Evolutionary conservation across 2,888 invertebrate species (phyloP).

Genomic region (Empis stercorea): DNA sequence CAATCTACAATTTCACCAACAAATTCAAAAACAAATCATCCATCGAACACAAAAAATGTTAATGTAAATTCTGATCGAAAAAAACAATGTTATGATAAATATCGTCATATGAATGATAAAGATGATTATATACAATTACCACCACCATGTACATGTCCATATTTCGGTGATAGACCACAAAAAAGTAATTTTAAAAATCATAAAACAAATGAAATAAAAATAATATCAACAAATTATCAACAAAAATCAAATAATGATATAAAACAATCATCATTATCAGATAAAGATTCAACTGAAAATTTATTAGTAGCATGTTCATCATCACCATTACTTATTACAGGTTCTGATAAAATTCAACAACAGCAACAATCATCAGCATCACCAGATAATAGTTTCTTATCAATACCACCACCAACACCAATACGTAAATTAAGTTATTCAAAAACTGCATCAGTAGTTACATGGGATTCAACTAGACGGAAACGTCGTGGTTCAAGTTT

Average conservation of each 20-base stretch:
- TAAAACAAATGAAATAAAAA: conserved; percentile 40
- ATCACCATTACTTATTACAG: conserved; percentile 16
- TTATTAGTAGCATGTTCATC: conserved; percentile 14
- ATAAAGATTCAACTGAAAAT: conserved; percentile 1
- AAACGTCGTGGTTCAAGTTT: conserved; percentile 58
- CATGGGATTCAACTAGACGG: conserved; percentile 56
- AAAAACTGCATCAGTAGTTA: conserved; percentile 46
- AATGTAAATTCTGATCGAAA: neutral
- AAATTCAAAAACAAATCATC: conserved; percentile 14
- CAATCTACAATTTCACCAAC: conserved; percentile 5
- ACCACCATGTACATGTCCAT: conserved; percentile 69
- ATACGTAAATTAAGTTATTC: conserved; percentile 38
- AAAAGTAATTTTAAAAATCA: conserved; percentile 22
- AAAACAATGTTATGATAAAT: conserved; percentile 32
- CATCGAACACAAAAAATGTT: conserved; percentile 15
- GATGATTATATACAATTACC: conserved; percentile 44
- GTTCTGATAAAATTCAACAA: neutral
- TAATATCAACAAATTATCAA: conserved; percentile 30
- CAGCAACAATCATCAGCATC: conserved; percentile 14
- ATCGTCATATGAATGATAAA: conserved; percentile 25
- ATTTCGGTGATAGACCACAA: conserved; percentile 56
- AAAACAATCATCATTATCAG: neutral
- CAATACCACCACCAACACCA: conserved; percentile 34
- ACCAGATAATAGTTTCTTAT: conserved; percentile 23
- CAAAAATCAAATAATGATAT: conserved; percentile 5